These are phyloP conservation scores for Pogonomyrmex barbatus DNA, from an alignment of 1,140 invertebrate species.

Conservation along the genomic window DNA sequence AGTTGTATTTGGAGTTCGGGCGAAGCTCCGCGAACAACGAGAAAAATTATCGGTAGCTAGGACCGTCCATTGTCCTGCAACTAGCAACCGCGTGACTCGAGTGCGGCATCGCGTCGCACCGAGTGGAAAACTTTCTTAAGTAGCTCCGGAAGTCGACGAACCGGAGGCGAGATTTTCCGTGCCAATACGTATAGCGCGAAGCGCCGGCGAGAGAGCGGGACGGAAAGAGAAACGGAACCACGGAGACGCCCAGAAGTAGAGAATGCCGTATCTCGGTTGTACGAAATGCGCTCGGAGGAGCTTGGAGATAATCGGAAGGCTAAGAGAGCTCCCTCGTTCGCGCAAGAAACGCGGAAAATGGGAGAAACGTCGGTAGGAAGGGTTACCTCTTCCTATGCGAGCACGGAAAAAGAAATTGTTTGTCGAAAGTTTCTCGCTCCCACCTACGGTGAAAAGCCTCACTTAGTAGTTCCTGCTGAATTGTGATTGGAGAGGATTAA, in stretches of 20 bases:
- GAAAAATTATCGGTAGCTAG: conserved; percentile 56
- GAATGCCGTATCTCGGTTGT: conserved; percentile 39
- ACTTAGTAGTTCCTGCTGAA: conserved; percentile 52
- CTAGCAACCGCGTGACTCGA: conserved; percentile 35
- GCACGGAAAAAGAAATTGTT: conserved; percentile 52
- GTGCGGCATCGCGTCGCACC: conserved; percentile 40
- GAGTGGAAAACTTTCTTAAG: conserved; percentile 68
- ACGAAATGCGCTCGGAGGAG: conserved; percentile 25
- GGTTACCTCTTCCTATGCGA: not conserved
- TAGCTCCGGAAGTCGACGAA: conserved; percentile 61
- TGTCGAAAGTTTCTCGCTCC: conserved; percentile 55
- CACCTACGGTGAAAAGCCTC: conserved; percentile 47
- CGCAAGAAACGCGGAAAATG: conserved; percentile 9
- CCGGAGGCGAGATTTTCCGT: conserved; percentile 41
- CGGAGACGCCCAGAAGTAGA: conserved; percentile 1
- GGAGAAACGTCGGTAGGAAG: conserved; percentile 28
- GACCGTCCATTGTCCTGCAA: conserved; percentile 64
- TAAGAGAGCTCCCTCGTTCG: conserved; percentile 47
- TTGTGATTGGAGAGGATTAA: conserved; percentile 57
- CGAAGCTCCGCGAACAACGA: conserved; percentile 7
- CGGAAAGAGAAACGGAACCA: not conserved
- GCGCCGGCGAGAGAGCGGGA: not conserved
- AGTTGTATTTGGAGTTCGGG: conserved; percentile 44
- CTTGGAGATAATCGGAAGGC: conserved; percentile 62
- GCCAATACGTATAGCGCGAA: conserved; percentile 46